Evolutionary conservation across 2,113 vertebrate genomes (phyloP), one percentile per base, ranked within the genome.

Genomic region (Zeus faber): DNA sequence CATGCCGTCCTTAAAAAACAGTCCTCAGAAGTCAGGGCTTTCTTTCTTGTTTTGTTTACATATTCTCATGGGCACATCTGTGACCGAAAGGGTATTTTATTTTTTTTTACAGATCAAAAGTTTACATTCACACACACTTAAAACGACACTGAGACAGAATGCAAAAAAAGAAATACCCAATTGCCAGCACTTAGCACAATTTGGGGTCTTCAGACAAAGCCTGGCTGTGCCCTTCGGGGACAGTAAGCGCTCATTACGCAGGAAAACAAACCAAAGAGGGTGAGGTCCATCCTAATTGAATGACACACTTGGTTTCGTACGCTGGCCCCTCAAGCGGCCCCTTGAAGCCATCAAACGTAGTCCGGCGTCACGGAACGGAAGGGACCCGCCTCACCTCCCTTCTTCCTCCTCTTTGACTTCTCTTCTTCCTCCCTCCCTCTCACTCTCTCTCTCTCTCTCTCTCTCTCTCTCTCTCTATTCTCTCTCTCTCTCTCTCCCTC

Each of bases 391-490:
- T 47, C 71, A 62, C 55, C 24, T 33, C 22, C 31, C 49, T 44
- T 53, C 49, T 23, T 31, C 22, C 16, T 27, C 29, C 49, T 59
- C 35, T 71, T 63, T 56, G 60, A 78, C 53, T 87, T 86, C 90
- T 93, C 96, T 95, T 96, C 95, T 92, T 95, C 11, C 27, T 68
- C 54, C 47, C 74, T 67, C 58, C 39, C 45, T 48, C 29, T 68
- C 49, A 47, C 71, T 65, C 55, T 35, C 45, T 25, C 31, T 55
- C 51, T 53, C 49, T 23, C 49, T 37, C 16, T 27, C 29, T 52
- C 62, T 40, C 72, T 63, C 57, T 62, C 79, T 55, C 87, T 86
- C 90, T 93, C 96, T 95, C 96, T 95, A 92, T 95, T 21, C 27
- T 68, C 54, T 49, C 74, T 67, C 58, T 49, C 45, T 48, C 29